Percentiles rank a stretch among this genome's conserved stretches.
These are phyloP conservation scores for Mesocricetus auratus DNA, from an alignment of 2,113 vertebrate species.

Conservation along the genomic window DNA sequence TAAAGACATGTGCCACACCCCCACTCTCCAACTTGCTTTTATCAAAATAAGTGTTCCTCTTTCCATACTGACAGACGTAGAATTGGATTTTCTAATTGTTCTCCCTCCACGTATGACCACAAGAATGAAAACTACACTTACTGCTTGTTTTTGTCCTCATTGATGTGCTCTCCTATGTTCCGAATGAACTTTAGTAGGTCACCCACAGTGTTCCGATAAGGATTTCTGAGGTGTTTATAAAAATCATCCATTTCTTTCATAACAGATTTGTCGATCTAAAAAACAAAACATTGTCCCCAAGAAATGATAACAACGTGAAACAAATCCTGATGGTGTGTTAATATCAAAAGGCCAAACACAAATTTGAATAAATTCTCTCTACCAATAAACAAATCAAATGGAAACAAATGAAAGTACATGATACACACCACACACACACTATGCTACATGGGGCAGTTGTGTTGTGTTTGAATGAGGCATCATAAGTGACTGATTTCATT, in stretches of 20 bases:
- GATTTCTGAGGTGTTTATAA: rapidly evolving
- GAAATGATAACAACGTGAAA: neutral
- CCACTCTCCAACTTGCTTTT: neutral
- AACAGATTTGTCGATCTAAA: slow-evolving; percentile 70
- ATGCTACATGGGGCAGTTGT: neutral
- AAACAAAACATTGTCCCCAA: slow-evolving; percentile 9
- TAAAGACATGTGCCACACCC: neutral
- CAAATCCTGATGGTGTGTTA: neutral
- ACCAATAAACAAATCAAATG: slow-evolving; percentile 28
- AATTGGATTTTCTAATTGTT: slow-evolving; percentile 38
- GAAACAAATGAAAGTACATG: neutral
- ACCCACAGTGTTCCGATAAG: neutral
- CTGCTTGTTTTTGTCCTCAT: neutral
- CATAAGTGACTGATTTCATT: neutral
- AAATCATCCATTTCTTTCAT: neutral
- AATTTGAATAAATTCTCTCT: neutral
- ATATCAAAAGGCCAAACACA: slow-evolving; percentile 2
- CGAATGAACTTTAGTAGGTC: slow-evolving; percentile 85
- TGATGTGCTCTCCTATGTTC: slow-evolving; percentile 85
- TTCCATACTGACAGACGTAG: neutral
- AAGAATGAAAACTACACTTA: slow-evolving; percentile 36
- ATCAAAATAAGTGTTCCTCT: slow-evolving; percentile 49
- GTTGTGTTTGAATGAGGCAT: neutral
- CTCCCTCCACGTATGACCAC: neutral
- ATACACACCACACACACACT: neutral